Evolutionary conservation across 2,797 vertebrate species (phyloP).

Genomic region (Pseudopleuronectes americanus): DNA sequence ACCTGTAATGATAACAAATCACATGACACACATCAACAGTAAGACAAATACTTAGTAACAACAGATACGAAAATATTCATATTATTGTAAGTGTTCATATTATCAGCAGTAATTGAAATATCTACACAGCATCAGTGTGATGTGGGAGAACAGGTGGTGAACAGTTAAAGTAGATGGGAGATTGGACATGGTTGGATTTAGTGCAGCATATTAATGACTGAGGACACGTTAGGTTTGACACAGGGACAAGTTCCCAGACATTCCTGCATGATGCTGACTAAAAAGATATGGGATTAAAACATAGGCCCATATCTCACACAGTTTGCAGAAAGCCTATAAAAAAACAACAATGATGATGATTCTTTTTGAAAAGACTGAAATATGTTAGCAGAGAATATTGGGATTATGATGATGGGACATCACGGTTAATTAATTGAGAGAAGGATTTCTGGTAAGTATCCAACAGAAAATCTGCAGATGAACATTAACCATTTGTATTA

Average conservation of each 20-base stretch:
- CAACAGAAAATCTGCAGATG: not conserved
- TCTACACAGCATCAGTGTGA: not conserved
- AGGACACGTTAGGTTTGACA: not conserved
- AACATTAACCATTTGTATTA: not conserved
- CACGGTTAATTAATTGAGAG: not conserved
- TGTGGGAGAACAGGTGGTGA: not conserved
- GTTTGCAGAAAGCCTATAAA: not conserved
- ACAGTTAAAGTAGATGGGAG: conserved; percentile 4
- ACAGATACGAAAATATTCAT: not conserved
- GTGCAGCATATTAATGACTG: not conserved
- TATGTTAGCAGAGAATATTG: not conserved
- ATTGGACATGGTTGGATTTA: not conserved
- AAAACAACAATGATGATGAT: conserved; percentile 1
- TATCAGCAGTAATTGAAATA: not conserved
- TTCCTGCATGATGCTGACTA: conserved; percentile 27
- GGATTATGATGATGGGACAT: conserved; percentile 9
- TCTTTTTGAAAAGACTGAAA: conserved; percentile 6
- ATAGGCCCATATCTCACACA: not conserved
- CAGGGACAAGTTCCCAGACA: conserved; percentile 19
- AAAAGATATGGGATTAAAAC: conserved; percentile 31
- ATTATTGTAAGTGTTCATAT: not conserved
- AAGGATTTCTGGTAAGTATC: not conserved
- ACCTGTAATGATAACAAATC: too few species aligned
- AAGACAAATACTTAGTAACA: not conserved
- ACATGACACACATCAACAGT: not conserved